Evolutionary conservation across 2,113 vertebrate genomes (phyloP).

Genomic region (Philantomba maxwellii): DNA sequence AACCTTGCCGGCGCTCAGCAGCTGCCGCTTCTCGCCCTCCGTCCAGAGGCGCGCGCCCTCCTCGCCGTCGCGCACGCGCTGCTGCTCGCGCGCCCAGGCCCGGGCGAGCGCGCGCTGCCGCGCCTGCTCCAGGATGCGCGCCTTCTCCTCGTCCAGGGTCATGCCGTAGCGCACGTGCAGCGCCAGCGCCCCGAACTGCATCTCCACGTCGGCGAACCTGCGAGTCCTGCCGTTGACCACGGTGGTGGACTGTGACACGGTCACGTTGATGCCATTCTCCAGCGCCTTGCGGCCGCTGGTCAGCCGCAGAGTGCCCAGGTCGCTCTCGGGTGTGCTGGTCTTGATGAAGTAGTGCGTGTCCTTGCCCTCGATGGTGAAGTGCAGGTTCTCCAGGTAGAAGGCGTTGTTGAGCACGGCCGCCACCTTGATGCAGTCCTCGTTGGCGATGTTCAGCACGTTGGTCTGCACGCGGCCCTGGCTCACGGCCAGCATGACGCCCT

Average conservation of each 20-base stretch:
- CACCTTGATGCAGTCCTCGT: slow-evolving; percentile 98
- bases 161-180: slow-evolving; percentile 97
- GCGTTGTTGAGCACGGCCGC: slow-evolving; percentile 96
- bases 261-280: slow-evolving; percentile 97
- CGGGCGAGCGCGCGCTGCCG: slow-evolving; percentile 92
- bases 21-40: slow-evolving; percentile 97
- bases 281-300: slow-evolving; percentile 93
- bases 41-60: slow-evolving; percentile 95
- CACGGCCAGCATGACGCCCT: slow-evolving; percentile 96
- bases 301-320: slow-evolving; percentile 92
- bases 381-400: slow-evolving; percentile 95
- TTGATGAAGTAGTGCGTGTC: slow-evolving; percentile 99
- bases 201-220: slow-evolving; percentile 97
- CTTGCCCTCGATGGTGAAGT: slow-evolving; percentile 93
- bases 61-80: slow-evolving; percentile 93
- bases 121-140: slow-evolving; percentile 93
- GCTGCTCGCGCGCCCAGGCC: slow-evolving; percentile 95
- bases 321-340: slow-evolving; percentile 90
- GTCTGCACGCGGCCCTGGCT: slow-evolving; percentile 95
- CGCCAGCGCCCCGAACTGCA: slow-evolving; percentile 88
- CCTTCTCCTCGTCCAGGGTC: slow-evolving; percentile 95
- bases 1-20: slow-evolving; percentile 94
- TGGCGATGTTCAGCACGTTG: slow-evolving; percentile 93
- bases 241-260: slow-evolving; percentile 95
- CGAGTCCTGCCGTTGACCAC: slow-evolving; percentile 96